A percentile compares a stretch with the other conserved stretches of the same genome.
phyloP scores from a whole-genome alignment of 2,797 vertebrate genomes.

The Heliangelus exortis region DNA sequence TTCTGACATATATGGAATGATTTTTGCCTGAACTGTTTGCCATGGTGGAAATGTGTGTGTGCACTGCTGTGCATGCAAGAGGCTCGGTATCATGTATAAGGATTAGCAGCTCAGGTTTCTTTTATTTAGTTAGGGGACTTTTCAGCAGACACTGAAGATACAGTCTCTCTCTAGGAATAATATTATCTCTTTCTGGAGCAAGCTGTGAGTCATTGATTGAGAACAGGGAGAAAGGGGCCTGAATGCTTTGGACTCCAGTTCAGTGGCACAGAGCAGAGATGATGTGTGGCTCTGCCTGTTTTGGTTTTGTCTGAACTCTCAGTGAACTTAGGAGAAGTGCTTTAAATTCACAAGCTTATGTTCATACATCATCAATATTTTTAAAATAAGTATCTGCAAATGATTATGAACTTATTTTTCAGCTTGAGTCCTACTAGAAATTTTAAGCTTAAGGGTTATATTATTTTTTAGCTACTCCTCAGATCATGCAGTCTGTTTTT shows the following conservation, averaged over 20 bases:
- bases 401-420: neutral
- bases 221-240: conserved; percentile 47
- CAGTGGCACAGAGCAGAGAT: conserved; percentile 49
- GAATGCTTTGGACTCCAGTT: conserved; percentile 31
- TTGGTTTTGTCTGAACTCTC: conserved; percentile 58
- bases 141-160: neutral
- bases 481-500: neutral
- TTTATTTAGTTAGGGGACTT: conserved; percentile 3
- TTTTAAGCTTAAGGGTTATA: neutral
- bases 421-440: neutral
- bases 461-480: neutral
- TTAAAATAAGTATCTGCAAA: conserved; percentile 12
- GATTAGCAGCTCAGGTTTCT: conserved; percentile 30
- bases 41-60: neutral
- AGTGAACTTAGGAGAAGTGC: conserved; percentile 47
- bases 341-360: conserved; percentile 30
- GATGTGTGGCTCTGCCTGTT: conserved; percentile 31
- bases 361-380: conserved; percentile 4
- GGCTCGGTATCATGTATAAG: neutral
- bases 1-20: neutral
- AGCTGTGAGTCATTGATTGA: neutral
- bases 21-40: neutral
- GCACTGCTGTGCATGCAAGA: neutral
- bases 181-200: conserved; percentile 62
- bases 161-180: conserved; percentile 61